Evolutionary conservation across 2,888 invertebrate genomes (phyloP).

Genomic region (Sclerodermus sp.): DNA sequence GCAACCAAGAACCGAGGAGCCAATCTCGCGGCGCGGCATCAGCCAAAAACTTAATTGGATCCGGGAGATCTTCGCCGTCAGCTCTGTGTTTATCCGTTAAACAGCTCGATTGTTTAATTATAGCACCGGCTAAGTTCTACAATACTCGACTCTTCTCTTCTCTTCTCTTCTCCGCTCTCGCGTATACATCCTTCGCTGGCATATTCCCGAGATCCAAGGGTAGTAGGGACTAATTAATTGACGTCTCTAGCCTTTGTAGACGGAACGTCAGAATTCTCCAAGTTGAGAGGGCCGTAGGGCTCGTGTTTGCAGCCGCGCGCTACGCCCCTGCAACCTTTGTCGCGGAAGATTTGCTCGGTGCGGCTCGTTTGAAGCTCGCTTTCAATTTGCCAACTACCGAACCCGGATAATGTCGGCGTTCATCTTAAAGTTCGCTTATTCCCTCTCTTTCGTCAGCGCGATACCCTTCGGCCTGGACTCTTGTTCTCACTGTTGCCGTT

Average conservation of each 20-base stretch:
- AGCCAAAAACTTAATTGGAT: too few species aligned
- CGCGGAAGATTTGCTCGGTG: conserved; percentile 22
- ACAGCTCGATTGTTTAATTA: too few species aligned
- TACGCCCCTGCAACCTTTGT: conserved; percentile 37
- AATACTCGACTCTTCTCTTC: conserved; percentile 2
- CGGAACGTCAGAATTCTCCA: conserved; percentile 38
- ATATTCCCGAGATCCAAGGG: not conserved
- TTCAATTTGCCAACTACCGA: conserved; percentile 1
- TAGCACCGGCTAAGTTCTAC: conserved; percentile 14
- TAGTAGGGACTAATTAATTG: conserved; percentile 44
- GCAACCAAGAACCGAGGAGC: too few species aligned
- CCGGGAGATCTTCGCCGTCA: not conserved
- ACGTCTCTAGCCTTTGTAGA: conserved; percentile 46
- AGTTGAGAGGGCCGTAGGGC: conserved; percentile 33
- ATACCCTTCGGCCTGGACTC: too few species aligned
- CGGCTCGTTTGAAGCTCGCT: conserved; percentile 10
- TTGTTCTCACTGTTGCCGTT: too few species aligned
- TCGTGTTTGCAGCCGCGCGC: conserved; percentile 36
- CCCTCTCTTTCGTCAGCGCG: conserved; percentile 17
- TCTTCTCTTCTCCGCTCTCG: not conserved
- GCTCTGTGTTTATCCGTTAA: not conserved
- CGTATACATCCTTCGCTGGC: too few species aligned
- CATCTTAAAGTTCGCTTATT: conserved; percentile 19
- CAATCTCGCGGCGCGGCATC: too few species aligned
- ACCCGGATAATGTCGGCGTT: conserved; percentile 22